Base-by-base conservation (phyloP, 1,140 invertebrate genomes). In the Philotrypesis tridentata region DNA sequence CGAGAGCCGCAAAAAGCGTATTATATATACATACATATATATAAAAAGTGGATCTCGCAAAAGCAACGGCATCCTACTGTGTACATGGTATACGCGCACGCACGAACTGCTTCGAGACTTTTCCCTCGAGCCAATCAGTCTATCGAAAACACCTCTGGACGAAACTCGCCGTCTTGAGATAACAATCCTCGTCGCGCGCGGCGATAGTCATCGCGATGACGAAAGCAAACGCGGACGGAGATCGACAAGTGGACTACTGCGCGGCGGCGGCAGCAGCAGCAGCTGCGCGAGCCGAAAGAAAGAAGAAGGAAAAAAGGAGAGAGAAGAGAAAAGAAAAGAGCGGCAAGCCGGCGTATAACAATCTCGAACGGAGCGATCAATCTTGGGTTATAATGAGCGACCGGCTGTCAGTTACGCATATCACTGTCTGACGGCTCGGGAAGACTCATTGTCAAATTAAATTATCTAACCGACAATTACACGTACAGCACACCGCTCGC, bases 381-480 rank as follows among this genome's bases (percentile, higher is more conserved):
- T 55, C 48, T 17, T 55, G 6, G 6, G 17, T 0, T n/a, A 55
- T 55, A 55, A 55, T 55, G 48, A 55, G 48, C 21, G 48, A 21
- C 17, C 21, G 21, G 48, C 21, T 55, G 48, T 55, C 48, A 55
- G 48, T 55, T 55, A 21, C 21, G 21, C 48, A 17, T 14, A 25
- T 27, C 25, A 67, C 7, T 29, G 25, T 29, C 29, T 31, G 25
- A 23, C 2, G 3, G 63, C 17, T 21, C 25, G 29, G 29, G 4
- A 67, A 67, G 29, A 67, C 2, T 27, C 6, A 27, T 7, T 21
- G 63, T 27, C 63, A 31, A 67, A 27, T 67, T 67, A 31, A 67
- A 67, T 67, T 6, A 67, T 67, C 63, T 23, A 67, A 67, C 25
- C 63, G 17, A 27, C 63, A 67, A 67, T 67, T 67, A 67, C 63